Evolutionary conservation across 2,888 invertebrate species (phyloP), one percentile per base, ranked within the genome.

Genomic region (Sarcophaga rosellei): DNA sequence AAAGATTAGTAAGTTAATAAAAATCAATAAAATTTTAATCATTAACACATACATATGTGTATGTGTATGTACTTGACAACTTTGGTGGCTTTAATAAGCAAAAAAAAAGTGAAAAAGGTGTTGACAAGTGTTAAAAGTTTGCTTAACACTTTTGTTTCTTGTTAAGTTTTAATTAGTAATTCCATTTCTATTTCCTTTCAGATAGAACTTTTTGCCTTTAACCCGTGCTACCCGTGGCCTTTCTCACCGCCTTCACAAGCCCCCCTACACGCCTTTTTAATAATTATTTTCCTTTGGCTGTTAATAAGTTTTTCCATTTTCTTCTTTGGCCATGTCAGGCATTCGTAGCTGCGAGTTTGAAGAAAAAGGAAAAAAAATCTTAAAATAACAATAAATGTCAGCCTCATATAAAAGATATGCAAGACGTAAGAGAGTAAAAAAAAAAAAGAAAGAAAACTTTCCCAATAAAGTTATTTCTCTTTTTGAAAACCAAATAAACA

Each of bases 361-460:
- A 57, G 35, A 35, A 35, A 8, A 4, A 25, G 4, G 4, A 25
- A 35, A 35, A 35, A 35, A 23, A 79, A 82, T 80, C 72, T 57
- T 20, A 80, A 83, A 79, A 76, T 73, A 91, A 91, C 91, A 91
- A 91, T 91, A 91, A 91, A 91, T 91, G 91, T 91, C 91, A 91
- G 90, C 91, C 89, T 90, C 89, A 89, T 85, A 84, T 84, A 87
- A 61, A 77, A 23, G 62, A 53, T 53, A 81, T 62, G 65, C 35
- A 35, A 35, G 10, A 35, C 35, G 35, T 8, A 35, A 8, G 35
- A 35, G 35, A 35, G 8, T 0, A 1, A 35, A 1, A 35, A 8
- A 35, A 35, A 75, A 76, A 45, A 47, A 68, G 61, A 23, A 72
- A 53, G 66, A 88, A 90, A 91, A 91, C 89, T 91, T 91, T 89